A percentile compares a stretch with the other conserved stretches of the same genome.
These are phyloP conservation scores for human DNA, from an alignment of 2,113 vertebrate species.

Conservation along the genomic window DNA sequence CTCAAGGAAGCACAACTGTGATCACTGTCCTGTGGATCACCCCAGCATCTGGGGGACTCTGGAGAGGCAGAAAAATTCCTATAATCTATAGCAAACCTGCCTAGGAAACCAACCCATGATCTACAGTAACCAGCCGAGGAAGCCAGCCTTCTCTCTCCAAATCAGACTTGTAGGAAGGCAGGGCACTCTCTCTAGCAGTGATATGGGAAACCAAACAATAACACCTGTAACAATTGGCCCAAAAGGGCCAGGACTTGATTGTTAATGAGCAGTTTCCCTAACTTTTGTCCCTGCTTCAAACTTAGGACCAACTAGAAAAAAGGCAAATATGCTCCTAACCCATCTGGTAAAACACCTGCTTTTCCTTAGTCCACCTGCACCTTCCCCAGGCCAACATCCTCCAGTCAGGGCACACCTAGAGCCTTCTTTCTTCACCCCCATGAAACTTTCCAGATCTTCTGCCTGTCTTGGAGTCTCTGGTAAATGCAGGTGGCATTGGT, in stretches of 20 bases:
- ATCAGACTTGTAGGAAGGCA: neutral
- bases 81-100: neutral
- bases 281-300: neutral
- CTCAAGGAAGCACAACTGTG: neutral
- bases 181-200: neutral
- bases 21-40: neutral
- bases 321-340: neutral
- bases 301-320: neutral
- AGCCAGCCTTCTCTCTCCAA: neutral
- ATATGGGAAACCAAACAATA: neutral
- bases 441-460: neutral
- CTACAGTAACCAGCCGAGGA: neutral
- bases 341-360: rapidly evolving
- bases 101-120: neutral
- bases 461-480: neutral
- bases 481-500: too few relatives aligned
- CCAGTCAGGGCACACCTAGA: neutral
- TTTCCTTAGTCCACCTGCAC: too few relatives aligned
- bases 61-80: neutral
- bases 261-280: neutral
- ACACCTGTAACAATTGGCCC: too few relatives aligned
- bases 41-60: neutral
- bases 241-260: neutral
- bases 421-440: too few relatives aligned
- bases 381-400: neutral